phyloP scores from a whole-genome alignment of 2,113 vertebrate genomes.

The Gobio gobio region DNA sequence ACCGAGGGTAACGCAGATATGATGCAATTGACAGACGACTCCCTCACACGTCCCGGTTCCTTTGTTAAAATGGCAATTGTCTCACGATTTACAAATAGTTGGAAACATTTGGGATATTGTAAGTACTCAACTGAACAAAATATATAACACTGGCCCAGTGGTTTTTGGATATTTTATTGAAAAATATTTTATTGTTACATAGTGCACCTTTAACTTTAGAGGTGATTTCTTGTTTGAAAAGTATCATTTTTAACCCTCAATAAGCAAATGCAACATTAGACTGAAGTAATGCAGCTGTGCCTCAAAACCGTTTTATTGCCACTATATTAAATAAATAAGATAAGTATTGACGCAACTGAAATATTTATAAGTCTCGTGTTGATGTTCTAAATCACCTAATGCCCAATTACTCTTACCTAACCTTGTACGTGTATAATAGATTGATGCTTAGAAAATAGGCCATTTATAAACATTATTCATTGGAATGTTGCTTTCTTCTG shows the following conservation, averaged over 20 bases:
- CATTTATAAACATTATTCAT: conserved; percentile 46
- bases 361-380: conserved; percentile 20
- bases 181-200: no score
- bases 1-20: no score
- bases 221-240: background rate
- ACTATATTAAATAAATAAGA: conserved; percentile 9
- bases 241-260: background rate
- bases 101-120: no score
- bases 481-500: conserved; percentile 13
- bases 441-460: conserved; percentile 14
- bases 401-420: conserved; percentile 11
- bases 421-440: background rate
- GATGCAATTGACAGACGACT: no score
- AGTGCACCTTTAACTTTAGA: background rate
- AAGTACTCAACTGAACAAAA: no score
- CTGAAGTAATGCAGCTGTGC: background rate
- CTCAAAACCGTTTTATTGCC: background rate
- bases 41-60: no score
- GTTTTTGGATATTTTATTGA: no score
- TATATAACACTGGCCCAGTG: no score
- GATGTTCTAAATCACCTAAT: conserved; percentile 31
- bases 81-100: no score
- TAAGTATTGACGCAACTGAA: conserved; percentile 13
- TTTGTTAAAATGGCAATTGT: no score
- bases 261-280: background rate